Evolutionary conservation across 1,140 invertebrate species (phyloP), one percentile per base, ranked within the genome.

Genomic region (Aphelenchoides fujianensis): DNA sequence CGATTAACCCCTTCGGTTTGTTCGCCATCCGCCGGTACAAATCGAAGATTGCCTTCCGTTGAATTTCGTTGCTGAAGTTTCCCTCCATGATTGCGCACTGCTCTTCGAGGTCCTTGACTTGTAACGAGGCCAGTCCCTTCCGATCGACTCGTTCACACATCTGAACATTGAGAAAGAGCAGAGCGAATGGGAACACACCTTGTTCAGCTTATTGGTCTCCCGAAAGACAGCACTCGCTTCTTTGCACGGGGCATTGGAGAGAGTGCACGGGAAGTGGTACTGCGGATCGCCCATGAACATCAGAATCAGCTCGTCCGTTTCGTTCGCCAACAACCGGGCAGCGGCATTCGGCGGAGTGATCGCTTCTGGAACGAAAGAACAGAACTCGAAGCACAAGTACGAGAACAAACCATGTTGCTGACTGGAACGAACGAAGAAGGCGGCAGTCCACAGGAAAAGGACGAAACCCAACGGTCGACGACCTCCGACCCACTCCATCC

Each of bases 221-320:
- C 73, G 71, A 34, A 71, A 81, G 31, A 70, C 71, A 48, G 64
- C 67, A n/a, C 77, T 76, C n/a, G 55, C 55, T 34, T 73, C 27
- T 57, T 80, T 83, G 54, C 79, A 81, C 36, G 68, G 66, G 1
- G 54, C 34, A 64, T 81, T 81, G n/a, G 54, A 53, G 27, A 64
- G 32, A n/a, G 82, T 83, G 52, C 79, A 81, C 27, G 74, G 74
- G 52, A 76, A 81, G 69, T 81, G 74, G 64, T 83, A 83, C 41
- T 81, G 79, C 1, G 79, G 63, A 48, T 81, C 79, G n/a, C 79
- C 79, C 64, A 75, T 79, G 37, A 81, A 82, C 12, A 81, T 30
- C 23, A 81, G 52, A 5, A 67, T 63, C 28, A 81, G 48, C 19
- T 72, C 70, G 54, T 81, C 71, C 12, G 61, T 23, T 16, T 75